Evolutionary conservation across 2,888 invertebrate genomes (phyloP), one percentile per base, ranked within the genome.

Genomic region (Microctonus brassicae): DNA sequence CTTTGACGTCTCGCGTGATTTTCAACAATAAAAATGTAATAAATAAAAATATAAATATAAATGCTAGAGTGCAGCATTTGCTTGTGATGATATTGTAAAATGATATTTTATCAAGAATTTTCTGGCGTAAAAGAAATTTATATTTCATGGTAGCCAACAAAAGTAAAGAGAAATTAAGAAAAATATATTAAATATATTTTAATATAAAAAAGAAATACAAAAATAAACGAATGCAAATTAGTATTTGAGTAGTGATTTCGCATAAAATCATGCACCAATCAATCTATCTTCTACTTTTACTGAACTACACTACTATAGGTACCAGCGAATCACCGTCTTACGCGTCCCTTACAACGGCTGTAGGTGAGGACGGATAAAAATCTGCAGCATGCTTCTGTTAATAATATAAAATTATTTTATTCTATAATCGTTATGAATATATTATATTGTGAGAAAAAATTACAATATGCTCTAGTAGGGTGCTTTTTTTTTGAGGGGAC

Each of bases 261-360:
- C 79, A 78, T 17, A 61, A 63, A 62, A 82, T 84, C 74, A 78
- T 80, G 81, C 82, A 83, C 79, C 75, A 80, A 80, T 73, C 80
- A 82, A 78, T 77, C 81, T 80, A 81, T n/a, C n/a, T n/a, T n/a
- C n/a, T n/a, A n/a, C n/a, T n/a, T 77, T 78, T 79, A 80, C 84
- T 77, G 82, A 80, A 82, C 81, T 78, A 80, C 80, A 78, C 66
- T 69, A 72, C 79, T n/a, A n/a, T 79, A 83, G 86, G 84, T 83
- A 86, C 85, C 81, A 84, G 86, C 81, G 88, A 87, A 75, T 85
- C 88, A 83, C 87, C 89, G 81, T 89, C 89, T 74, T 89, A 89
- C 86, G 88, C 89, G 75, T 89, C 89, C 81, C 88, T 90, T 82
- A 89, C 89, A 83, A 88, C 89, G 77, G 85, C 86, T 81, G 86